phyloP scores from a whole-genome alignment of 2,888 invertebrate species.

The Plebejus anna region DNA sequence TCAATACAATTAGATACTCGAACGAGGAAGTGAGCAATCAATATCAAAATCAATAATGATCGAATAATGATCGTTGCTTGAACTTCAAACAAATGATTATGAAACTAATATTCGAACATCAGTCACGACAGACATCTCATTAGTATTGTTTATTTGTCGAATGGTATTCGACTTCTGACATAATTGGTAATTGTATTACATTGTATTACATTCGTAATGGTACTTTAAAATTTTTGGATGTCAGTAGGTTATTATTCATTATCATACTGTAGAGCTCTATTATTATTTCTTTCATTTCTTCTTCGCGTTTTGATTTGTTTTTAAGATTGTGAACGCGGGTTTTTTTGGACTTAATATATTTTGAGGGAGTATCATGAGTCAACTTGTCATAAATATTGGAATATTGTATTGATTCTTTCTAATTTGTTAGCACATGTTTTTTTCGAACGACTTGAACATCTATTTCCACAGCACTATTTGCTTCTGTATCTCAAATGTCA shows the following conservation, averaged over 20 bases:
- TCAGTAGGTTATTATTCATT: conserved; percentile 12
- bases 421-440: neutral
- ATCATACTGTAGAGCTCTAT: neutral
- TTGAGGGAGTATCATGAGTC: neutral
- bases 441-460: neutral
- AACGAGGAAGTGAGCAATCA: conserved; percentile 73
- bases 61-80: conserved; percentile 57
- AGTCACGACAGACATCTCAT: conserved; percentile 62
- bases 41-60: conserved; percentile 61
- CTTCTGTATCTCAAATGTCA: neutral
- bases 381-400: neutral
- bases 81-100: conserved; percentile 61
- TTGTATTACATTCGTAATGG: conserved; percentile 15
- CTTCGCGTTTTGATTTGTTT: neutral
- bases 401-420: neutral
- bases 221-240: conserved; percentile 11
- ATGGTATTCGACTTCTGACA: conserved; percentile 30
- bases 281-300: neutral
- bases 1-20: conserved; percentile 36
- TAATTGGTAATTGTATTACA: conserved; percentile 29
- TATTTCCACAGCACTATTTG: neutral
- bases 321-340: neutral
- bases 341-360: neutral
- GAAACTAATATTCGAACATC: conserved; percentile 60
- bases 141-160: conserved; percentile 64